Base-by-base conservation (phyloP, 2,797 vertebrate species). In the Apogon hyalosoma region DNA sequence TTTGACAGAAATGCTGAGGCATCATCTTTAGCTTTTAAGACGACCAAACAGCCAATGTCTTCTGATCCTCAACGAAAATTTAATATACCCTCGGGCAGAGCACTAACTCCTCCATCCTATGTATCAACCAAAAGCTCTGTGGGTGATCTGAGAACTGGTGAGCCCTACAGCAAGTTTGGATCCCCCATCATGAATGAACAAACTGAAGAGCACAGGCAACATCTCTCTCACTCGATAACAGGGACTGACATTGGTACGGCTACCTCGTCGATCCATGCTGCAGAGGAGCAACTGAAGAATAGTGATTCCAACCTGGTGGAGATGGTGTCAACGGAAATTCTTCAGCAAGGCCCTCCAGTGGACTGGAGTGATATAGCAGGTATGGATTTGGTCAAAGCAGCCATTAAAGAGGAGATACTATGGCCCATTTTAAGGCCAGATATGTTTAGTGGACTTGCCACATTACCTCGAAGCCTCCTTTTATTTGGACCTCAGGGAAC, bases 311-410 rank as follows among this genome's bases (percentile, higher is more conserved):
- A 93, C 90, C 93, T 99, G 90, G 96, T 99, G 80, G 97, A 98
- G 92, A 93, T 99, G 94, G 95, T 99, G 67, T 98, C 96, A 90
- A 95, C 96, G 42, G 97, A 99, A 93, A 95, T 99, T 87, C 95
- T 99, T 88, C 96, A 94, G 89, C 98, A 97, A 85, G 96, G 94
- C 69, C 96, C 96, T 68, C 96, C 97, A 0, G 95, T 99, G 80
- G 97, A 99, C 95, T 99, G 98, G 98, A 96, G 86, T n/a, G 97
- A 99, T 92, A 97, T 99, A 14, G 98, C 96, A 41, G 98, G 98
- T 70, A 95, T 99, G 59, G 98, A 99, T 86, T 92, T 98, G 93
- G 95, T 96, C 79, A 99, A 99, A 93, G 96, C 96, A 39, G 92
- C 96, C 80, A 96, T 99, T 77, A 99, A 99, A 87, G 97, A 99